Evolutionary conservation across 2,888 invertebrate species (phyloP).

Genomic region (Drosophila quasianomalipes): DNA sequence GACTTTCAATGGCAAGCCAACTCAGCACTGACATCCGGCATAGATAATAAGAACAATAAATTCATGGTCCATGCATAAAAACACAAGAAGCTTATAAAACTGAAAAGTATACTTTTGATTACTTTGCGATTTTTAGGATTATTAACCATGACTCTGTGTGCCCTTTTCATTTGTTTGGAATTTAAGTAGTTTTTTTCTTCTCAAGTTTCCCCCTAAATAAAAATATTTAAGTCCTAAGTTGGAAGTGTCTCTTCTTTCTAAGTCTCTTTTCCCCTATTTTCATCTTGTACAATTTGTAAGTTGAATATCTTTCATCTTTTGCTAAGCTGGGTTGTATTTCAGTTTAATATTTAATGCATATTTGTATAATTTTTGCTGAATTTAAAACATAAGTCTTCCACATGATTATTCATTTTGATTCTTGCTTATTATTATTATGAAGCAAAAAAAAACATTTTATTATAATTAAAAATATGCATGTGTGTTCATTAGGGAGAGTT

Average conservation of each 20-base stretch:
- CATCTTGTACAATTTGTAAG: background rate
- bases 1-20: slow-evolving; percentile 20
- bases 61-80: slow-evolving; percentile 22
- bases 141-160: slow-evolving; percentile 14
- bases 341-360: background rate
- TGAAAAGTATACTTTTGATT: slow-evolving; percentile 14
- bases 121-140: slow-evolving; percentile 17
- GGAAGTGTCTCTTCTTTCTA: background rate
- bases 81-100: slow-evolving; percentile 11
- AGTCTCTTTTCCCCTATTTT: background rate
- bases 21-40: background rate
- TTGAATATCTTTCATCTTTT: background rate
- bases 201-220: background rate
- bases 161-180: background rate
- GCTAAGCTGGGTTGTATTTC: too few species aligned
- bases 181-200: background rate
- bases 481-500: slow-evolving; percentile 20
- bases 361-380: background rate
- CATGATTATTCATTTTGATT: background rate
- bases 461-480: slow-evolving; percentile 36
- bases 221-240: background rate
- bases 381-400: background rate
- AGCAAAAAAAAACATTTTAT: background rate
- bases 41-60: slow-evolving; percentile 7
- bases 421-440: slow-evolving; percentile 14